phyloP scores from a whole-genome alignment of 2,797 vertebrate genomes.

The Decapterus maruadsi region DNA sequence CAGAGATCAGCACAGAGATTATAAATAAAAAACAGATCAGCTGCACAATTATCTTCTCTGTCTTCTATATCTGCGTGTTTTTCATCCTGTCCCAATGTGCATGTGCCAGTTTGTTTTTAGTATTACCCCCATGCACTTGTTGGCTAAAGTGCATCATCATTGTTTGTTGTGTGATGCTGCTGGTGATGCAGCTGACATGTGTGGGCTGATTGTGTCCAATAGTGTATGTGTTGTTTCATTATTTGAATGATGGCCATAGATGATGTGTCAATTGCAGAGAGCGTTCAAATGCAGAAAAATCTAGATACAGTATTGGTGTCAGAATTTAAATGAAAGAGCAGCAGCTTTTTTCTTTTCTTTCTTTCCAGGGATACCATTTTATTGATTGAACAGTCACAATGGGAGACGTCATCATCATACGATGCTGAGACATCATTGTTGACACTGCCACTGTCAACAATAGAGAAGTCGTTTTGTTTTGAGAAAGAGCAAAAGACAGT shows the following conservation, averaged over 20 bases:
- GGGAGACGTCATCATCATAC: neutral
- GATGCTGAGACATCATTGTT: neutral
- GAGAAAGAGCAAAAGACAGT: neutral
- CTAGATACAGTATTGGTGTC: neutral
- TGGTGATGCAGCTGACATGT: neutral
- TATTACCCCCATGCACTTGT: neutral
- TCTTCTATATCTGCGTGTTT: neutral
- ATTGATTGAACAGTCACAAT: neutral
- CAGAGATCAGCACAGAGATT: conserved; percentile 11
- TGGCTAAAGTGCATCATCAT: conserved; percentile 51
- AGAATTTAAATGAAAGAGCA: neutral
- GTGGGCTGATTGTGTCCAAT: neutral
- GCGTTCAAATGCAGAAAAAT: neutral
- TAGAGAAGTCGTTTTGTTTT: neutral
- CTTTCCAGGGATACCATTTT: too few species aligned
- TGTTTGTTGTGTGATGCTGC: neutral
- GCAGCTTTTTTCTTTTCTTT: neutral
- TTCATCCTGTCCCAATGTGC: neutral
- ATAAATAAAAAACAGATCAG: neutral
- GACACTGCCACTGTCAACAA: neutral
- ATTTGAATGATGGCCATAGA: neutral
- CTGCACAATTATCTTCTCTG: neutral
- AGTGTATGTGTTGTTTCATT: neutral
- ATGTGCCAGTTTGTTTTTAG: neutral
- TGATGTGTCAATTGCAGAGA: neutral